These are phyloP conservation scores for Tuta absoluta DNA, from an alignment of 2,888 invertebrate species.

Conservation along the genomic window DNA sequence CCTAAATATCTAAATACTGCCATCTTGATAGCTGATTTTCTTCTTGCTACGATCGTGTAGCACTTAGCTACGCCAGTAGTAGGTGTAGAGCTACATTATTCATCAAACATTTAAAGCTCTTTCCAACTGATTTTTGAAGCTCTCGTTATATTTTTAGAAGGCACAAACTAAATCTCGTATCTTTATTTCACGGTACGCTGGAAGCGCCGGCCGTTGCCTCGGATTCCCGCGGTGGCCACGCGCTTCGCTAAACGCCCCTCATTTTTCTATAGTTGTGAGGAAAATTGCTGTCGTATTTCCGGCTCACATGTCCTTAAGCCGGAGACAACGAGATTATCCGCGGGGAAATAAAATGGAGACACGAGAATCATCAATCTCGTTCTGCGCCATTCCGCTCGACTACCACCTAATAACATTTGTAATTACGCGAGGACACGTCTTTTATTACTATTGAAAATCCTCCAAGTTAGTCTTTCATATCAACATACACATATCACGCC, in stretches of 20 bases:
- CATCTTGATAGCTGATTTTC: too few relatives aligned
- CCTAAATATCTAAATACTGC: too few relatives aligned
- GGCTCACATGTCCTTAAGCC: conserved; percentile 77
- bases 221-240: conserved; percentile 43
- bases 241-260: conserved; percentile 72
- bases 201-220: neutral
- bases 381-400: conserved; percentile 51
- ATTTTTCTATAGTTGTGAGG: conserved; percentile 77
- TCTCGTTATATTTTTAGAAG: neutral
- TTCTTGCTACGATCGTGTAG: too few relatives aligned
- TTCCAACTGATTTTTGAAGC: neutral
- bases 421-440: conserved; percentile 13
- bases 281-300: conserved; percentile 78
- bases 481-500: too few relatives aligned
- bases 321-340: conserved; percentile 79
- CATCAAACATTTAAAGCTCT: neutral
- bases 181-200: neutral
- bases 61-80: too few relatives aligned
- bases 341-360: conserved; percentile 76
- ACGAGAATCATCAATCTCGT: conserved; percentile 73
- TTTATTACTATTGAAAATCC: neutral
- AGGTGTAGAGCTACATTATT: too few relatives aligned
- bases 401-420: conserved; percentile 42
- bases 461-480: too few relatives aligned
- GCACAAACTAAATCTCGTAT: neutral